Conservation (phyloP, 2,113 vertebrate genomes). For the Myanophis thanlyinensis region DNA sequence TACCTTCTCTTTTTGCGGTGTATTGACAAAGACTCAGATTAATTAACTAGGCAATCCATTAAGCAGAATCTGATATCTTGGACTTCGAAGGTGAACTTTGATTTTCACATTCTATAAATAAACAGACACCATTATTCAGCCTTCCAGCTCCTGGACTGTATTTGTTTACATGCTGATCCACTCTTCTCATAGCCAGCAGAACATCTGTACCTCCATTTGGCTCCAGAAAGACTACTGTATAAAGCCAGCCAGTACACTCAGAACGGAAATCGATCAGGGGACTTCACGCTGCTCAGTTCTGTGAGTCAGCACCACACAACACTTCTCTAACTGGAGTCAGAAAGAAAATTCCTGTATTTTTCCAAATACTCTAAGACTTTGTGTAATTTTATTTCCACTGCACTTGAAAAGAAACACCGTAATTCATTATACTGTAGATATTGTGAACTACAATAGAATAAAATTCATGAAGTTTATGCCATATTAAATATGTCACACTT, state of each 20-base stretch:
- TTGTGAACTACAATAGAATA: background rate
- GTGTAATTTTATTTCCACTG: background rate
- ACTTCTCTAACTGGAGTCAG: background rate
- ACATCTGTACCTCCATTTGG: background rate
- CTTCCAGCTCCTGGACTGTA: background rate
- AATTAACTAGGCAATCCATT: background rate
- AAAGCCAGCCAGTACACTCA: background rate
- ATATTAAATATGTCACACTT: background rate
- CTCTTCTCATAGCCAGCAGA: background rate
- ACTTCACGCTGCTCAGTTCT: background rate
- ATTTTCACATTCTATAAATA: constrained; percentile 1
- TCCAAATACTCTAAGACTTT: background rate
- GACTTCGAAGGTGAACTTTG: background rate
- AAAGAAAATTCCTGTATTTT: background rate
- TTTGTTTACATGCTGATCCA: constrained; percentile 16
- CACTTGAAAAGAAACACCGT: background rate
- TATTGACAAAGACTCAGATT: background rate
- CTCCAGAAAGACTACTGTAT: background rate
- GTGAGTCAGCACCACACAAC: background rate
- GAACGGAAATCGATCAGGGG: background rate
- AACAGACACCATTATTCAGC: background rate
- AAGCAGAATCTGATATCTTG: constrained; percentile 18
- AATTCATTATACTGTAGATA: background rate
- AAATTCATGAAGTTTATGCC: background rate
- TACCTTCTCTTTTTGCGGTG: background rate